Evolutionary conservation across 2,888 invertebrate species (phyloP).

Genomic region (Drosophila parthenogenetica): DNA sequence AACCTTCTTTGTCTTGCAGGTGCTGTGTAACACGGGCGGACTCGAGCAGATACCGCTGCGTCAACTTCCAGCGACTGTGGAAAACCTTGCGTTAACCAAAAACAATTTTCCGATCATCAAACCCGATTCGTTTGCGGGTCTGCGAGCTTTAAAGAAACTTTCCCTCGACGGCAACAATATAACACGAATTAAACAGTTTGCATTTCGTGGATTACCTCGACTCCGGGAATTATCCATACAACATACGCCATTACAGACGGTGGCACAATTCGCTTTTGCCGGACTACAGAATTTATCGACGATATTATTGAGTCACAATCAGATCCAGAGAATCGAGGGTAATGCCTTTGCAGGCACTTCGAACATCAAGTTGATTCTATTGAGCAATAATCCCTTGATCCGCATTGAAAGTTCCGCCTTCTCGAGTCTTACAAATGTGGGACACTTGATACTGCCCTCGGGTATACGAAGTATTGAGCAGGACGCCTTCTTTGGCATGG

Average conservation of each 20-base stretch:
- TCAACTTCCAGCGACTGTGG: constrained; percentile 91
- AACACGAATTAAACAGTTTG: constrained; percentile 92
- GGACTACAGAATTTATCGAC: constrained; percentile 92
- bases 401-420: constrained; percentile 93
- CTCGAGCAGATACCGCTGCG: constrained; percentile 92
- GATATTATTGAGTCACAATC: constrained; percentile 89
- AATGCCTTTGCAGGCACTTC: constrained; percentile 95
- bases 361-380: constrained; percentile 91
- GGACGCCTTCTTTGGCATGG: constrained; percentile 92
- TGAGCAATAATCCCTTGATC: constrained; percentile 94
- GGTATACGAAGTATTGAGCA: constrained; percentile 91
- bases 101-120: constrained; percentile 93
- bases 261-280: constrained; percentile 94
- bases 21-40: constrained; percentile 94
- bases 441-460: constrained; percentile 93
- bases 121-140: constrained; percentile 93
- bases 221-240: constrained; percentile 93
- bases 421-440: constrained; percentile 92
- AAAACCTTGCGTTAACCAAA: constrained; percentile 93
- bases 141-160: constrained; percentile 92
- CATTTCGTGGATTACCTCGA: constrained; percentile 92
- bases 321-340: constrained; percentile 89
- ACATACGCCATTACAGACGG: constrained; percentile 92
- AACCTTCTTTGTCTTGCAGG: constrained; percentile 86
- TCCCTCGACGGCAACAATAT: constrained; percentile 95